Conservation (phyloP, 2,113 vertebrate genomes). For the Recurvirostra avosetta region DNA sequence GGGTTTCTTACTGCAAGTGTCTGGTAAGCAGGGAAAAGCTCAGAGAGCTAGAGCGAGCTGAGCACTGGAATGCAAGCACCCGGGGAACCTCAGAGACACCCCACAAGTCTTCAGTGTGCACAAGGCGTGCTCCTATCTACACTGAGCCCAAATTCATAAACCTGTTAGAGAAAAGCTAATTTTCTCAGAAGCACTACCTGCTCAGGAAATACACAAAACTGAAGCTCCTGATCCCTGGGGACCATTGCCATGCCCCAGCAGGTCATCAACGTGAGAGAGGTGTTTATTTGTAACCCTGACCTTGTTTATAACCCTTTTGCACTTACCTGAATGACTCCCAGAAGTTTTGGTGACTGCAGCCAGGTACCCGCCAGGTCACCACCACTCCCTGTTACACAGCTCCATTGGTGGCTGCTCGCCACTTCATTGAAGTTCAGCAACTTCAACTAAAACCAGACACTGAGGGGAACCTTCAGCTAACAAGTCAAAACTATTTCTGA, state of each 20-base stretch:
- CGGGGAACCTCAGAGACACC: not conserved
- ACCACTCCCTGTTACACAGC: fast-evolving
- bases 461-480: not conserved
- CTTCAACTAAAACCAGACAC: not conserved
- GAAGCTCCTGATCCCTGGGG: not conserved
- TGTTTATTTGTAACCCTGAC: too few relatives aligned
- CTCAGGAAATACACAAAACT: not conserved
- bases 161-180: not conserved
- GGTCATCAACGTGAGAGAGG: fast-evolving
- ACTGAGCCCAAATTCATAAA: not conserved
- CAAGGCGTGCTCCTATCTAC: not conserved
- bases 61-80: not conserved
- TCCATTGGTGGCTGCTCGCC: fast-evolving
- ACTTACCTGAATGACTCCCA: not conserved
- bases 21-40: not conserved
- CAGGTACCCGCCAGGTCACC: not conserved
- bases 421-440: not conserved
- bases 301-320: not conserved
- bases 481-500: not conserved
- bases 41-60: not conserved
- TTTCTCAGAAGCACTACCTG: not conserved
- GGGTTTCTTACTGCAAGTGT: not conserved
- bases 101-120: not conserved
- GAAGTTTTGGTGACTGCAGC: too few relatives aligned
- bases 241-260: not conserved